phyloP scores from a whole-genome alignment of 1,140 invertebrate species.

The Sitobion miscanthi region DNA sequence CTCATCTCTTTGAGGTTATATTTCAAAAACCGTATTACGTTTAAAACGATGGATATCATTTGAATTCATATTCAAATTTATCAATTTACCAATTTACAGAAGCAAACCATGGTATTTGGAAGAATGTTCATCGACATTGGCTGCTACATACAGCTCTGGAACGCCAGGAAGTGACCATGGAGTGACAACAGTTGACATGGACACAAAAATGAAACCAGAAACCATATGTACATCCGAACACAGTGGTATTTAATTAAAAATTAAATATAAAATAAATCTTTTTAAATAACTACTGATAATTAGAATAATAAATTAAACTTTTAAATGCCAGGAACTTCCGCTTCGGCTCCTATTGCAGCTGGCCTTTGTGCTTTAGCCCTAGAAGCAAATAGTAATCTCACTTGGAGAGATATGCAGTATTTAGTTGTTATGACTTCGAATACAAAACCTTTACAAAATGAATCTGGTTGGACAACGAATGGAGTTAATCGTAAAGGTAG shows the following conservation, averaged over 20 bases:
- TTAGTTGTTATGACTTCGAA: conserved; percentile 88
- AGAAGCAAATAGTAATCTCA: conserved; percentile 86
- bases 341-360: conserved; percentile 94
- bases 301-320: not conserved
- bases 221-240: conserved; percentile 79
- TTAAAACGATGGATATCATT: not conserved
- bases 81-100: conserved; percentile 52
- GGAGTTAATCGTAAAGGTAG: conserved; percentile 74
- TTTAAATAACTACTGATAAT: not conserved
- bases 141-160: conserved; percentile 93
- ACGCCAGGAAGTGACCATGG: conserved; percentile 77
- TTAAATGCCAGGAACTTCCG: conserved; percentile 77
- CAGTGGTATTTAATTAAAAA: conserved; percentile 66
- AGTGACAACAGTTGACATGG: conserved; percentile 73
- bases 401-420: conserved; percentile 97
- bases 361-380: conserved; percentile 93
- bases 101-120: conserved; percentile 88
- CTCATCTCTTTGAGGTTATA: not conserved
- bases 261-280: not conserved
- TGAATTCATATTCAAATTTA: not conserved
- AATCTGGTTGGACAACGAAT: conserved; percentile 83
- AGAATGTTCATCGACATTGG: conserved; percentile 91
- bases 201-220: conserved; percentile 95
- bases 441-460: conserved; percentile 77
- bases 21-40: not conserved